Conservation (phyloP, 2,888 invertebrate genomes). For the Hemaris fuciformis region DNA sequence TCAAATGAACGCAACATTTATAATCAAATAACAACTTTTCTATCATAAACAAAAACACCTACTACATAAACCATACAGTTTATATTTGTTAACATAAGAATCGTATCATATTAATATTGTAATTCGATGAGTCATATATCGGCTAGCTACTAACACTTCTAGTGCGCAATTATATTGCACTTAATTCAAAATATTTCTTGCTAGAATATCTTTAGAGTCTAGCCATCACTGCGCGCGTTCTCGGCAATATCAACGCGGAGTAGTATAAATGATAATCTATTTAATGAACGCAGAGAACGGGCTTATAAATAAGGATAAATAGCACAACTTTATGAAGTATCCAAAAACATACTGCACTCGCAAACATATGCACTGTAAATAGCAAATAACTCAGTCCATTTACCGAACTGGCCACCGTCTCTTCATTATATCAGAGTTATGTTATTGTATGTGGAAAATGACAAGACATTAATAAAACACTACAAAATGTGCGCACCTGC, state of each 20-base stretch:
- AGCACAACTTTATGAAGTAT: neutral
- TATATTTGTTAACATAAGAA: conserved; percentile 12
- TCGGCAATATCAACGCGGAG: neutral
- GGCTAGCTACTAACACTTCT: conserved; percentile 25
- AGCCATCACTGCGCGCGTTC: neutral
- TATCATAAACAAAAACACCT: conserved; percentile 10
- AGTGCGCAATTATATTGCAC: conserved; percentile 31
- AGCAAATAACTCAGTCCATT: neutral
- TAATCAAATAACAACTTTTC: neutral
- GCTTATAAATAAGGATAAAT: neutral
- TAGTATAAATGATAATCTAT: neutral
- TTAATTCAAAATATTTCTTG: conserved; percentile 4
- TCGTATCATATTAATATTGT: conserved; percentile 41
- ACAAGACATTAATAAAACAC: conserved; percentile 40
- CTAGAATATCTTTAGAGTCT: conserved; percentile 13
- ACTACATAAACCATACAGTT: conserved; percentile 5
- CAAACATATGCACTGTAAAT: neutral
- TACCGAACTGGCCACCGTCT: conserved; percentile 16
- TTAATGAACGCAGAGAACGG: neutral
- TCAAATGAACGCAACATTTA: neutral
- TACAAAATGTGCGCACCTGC: conserved; percentile 45
- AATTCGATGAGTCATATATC: conserved; percentile 39
- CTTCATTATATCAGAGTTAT: conserved; percentile 28
- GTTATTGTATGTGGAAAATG: conserved; percentile 28
- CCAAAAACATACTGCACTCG: neutral